Evolutionary conservation across 2,797 vertebrate species (phyloP), one percentile per base, ranked within the genome.

Genomic region (Leuciscus waleckii): DNA sequence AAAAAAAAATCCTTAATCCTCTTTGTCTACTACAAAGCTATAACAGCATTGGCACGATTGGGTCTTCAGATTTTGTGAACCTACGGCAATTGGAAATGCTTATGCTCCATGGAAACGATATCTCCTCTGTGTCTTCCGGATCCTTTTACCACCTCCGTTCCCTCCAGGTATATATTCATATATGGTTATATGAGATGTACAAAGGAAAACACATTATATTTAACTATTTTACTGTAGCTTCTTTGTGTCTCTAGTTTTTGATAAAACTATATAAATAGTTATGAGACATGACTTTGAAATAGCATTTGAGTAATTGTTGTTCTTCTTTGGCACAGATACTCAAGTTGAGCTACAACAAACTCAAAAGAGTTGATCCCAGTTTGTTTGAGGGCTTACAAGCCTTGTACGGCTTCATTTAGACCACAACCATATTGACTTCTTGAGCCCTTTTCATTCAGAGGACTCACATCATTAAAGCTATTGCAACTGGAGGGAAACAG

Each of bases 301-400:
- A 9, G 14, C 43, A 43, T 26, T 58, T 43, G 7, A n/a, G 3
- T 73, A 54, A 85, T 7, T 54, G 4, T 46, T 29, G 9, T 10
- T 80, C 29, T 65, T 41, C 49, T 56, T 46, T 21, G 5, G 37
- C 23, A 74, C 90, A 96, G 96, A 95, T 96, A 78, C 83, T 96
- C 88, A 96, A 96, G 91, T 85, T 96, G 89, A 96, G 96, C 87
- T 96, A 96, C 91, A 96, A 96, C 93, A 96, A 96, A 92, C 87
- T 96, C 71, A 94, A 91, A 37, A 87, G 86, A 7, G 87, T 96
- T 71, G 92, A 84, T 37, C 85, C 91, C 5, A 89, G 91, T 43
- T 86, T 95, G 79, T 95, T 96, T 51, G 90, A 95, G 74, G 95
- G 95, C 51, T 91, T 96, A 89, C 79, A 10, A 75, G 91, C 84